phyloP scores from a whole-genome alignment of 37 sponge, comb jelly and placozoan species.

The Oscarella lobularis region DNA sequence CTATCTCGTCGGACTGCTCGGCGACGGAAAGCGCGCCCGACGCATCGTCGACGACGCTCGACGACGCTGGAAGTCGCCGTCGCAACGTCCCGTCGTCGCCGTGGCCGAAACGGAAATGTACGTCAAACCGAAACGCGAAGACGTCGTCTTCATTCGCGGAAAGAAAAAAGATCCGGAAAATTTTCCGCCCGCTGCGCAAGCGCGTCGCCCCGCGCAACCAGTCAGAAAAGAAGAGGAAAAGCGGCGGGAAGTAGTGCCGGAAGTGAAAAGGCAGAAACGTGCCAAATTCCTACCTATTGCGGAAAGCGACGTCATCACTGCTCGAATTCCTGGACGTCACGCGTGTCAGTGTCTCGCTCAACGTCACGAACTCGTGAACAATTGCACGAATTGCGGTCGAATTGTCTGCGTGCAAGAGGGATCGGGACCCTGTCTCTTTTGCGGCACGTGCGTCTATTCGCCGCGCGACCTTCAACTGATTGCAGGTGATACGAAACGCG shows the following conservation, averaged over 20 bases:
- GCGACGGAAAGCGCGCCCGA: neutral
- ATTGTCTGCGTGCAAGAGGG: slow-evolving; percentile 94
- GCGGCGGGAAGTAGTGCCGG: slow-evolving; percentile 7
- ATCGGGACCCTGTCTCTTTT: slow-evolving; percentile 85
- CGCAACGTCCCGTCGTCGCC: neutral
- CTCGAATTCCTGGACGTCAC: slow-evolving; percentile 62
- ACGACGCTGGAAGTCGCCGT: slow-evolving; percentile 21
- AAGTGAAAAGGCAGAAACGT: no score
- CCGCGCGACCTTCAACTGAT: slow-evolving; percentile 57
- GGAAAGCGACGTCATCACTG: slow-evolving; percentile 45
- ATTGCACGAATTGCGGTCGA: slow-evolving; percentile 83
- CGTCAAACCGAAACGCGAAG: slow-evolving; percentile 12
- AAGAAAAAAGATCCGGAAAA: slow-evolving; percentile 5
- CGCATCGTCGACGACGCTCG: slow-evolving; percentile 17
- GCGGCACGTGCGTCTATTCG: slow-evolving; percentile 74
- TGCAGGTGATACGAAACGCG: slow-evolving; percentile 48
- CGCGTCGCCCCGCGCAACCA: no score
- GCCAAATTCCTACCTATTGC: slow-evolving; percentile 55
- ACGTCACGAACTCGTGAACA: slow-evolving; percentile 74
- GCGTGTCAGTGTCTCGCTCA: slow-evolving; percentile 79
- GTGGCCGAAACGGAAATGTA: neutral
- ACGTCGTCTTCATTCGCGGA: slow-evolving; percentile 17
- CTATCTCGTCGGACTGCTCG: slow-evolving; percentile 27
- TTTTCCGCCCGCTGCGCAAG: neutral
- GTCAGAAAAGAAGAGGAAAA: neutral